A percentile compares a stretch with the other conserved stretches of the same genome.
Conservation (phyloP, 2,113 vertebrate genomes). For the Oryzias celebensis region DNA sequence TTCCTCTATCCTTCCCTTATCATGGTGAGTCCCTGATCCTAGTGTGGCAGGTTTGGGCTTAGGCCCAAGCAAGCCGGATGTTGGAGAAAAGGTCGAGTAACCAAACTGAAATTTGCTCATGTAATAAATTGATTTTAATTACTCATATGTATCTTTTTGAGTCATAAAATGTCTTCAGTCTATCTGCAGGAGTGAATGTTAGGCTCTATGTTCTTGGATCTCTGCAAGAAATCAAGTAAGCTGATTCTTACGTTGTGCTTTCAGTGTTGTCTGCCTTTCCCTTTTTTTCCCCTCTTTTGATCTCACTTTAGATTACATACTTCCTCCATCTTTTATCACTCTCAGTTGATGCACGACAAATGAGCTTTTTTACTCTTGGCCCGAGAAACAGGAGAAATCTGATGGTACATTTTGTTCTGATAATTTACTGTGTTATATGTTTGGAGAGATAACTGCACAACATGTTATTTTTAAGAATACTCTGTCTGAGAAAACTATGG, state of each 20-base stretch:
- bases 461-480: neutral
- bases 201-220: neutral
- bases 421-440: too few species aligned
- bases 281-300: conserved; percentile 27
- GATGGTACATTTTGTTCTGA: neutral
- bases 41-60: conserved; percentile 33
- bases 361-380: neutral
- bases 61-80: conserved; percentile 8
- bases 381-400: conserved; percentile 5
- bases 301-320: conserved; percentile 5
- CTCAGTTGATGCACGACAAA: neutral
- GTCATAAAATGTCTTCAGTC: neutral
- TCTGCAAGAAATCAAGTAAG: neutral
- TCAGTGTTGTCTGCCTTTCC: conserved; percentile 14
- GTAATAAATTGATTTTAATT: neutral
- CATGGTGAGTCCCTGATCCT: conserved; percentile 33
- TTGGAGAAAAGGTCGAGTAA: neutral
- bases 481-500: conserved; percentile 7
- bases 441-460: neutral
- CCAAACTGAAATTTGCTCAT: too few species aligned
- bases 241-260: neutral
- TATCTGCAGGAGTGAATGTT: neutral
- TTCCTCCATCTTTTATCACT: conserved; percentile 2
- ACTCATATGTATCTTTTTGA: neutral
- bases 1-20: conserved; percentile 29